phyloP scores from a whole-genome alignment of 2,113 vertebrate species.

The Microcebus ravelobensis region DNA sequence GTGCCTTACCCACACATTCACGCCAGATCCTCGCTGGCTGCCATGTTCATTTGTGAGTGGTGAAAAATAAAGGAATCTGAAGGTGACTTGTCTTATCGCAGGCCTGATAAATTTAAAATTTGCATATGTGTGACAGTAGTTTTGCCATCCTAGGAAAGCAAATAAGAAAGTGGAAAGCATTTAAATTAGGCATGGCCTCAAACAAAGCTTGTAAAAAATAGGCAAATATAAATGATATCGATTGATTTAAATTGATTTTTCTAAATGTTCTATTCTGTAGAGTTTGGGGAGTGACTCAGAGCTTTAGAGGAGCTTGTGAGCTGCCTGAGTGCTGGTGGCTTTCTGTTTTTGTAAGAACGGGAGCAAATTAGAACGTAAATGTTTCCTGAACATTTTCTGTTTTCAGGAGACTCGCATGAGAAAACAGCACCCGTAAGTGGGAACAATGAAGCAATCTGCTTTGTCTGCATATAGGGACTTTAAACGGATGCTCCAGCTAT shows the following conservation, averaged over 20 bases:
- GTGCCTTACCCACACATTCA: background rate
- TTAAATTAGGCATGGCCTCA: background rate
- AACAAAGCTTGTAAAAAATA: conserved; percentile 57
- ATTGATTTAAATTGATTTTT: background rate
- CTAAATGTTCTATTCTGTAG: conserved; percentile 27
- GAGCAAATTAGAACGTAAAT: conserved; percentile 15
- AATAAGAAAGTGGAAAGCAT: conserved; percentile 12
- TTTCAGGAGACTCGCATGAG: conserved; percentile 58
- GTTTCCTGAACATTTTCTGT: conserved; percentile 51
- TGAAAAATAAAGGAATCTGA: conserved; percentile 10
- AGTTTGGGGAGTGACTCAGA: background rate
- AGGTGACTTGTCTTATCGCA: background rate
- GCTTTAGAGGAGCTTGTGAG: background rate
- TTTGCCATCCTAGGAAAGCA: background rate
- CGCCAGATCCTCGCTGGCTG: background rate
- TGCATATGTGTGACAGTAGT: background rate
- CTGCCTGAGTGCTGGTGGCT: background rate
- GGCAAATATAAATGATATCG: conserved; percentile 49
- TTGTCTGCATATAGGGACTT: conserved; percentile 66
- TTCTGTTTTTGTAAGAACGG: background rate
- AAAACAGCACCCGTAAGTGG: conserved; percentile 52
- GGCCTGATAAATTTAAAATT: conserved; percentile 28
- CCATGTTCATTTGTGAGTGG: background rate
- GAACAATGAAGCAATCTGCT: conserved; percentile 68
- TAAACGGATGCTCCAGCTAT: conserved; percentile 14